These are phyloP conservation scores for Selene dorsalis DNA, from an alignment of 2,797 vertebrate species.

Conservation along the genomic window DNA sequence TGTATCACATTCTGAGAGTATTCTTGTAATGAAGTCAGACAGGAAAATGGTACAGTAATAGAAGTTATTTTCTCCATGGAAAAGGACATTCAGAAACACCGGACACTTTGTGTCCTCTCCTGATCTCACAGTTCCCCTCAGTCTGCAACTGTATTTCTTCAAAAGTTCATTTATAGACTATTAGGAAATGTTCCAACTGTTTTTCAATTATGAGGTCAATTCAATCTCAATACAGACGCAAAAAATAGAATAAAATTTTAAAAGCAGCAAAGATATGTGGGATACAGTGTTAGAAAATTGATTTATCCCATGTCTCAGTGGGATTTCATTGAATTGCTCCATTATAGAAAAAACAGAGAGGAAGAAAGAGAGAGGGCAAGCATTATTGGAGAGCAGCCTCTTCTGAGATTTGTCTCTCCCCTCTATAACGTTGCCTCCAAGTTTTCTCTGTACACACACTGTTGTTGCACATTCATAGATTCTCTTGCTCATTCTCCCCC, in stretches of 20 bases:
- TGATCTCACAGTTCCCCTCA: constrained; percentile 25
- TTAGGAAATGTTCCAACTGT: constrained; percentile 29
- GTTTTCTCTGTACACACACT: constrained; percentile 37
- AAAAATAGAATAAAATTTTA: constrained; percentile 29
- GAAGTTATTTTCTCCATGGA: constrained; percentile 14
- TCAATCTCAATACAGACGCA: constrained; percentile 22
- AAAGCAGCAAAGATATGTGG: constrained; percentile 49
- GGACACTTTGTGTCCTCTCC: constrained; percentile 24
- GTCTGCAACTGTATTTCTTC: not conserved
- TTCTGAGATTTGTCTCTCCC: constrained; percentile 48
- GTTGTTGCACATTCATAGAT: constrained; percentile 30
- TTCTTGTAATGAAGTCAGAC: constrained; percentile 19
- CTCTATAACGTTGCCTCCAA: constrained; percentile 28
- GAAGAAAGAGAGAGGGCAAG: constrained; percentile 26
- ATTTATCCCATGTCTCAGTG: constrained; percentile 65
- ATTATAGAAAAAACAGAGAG: constrained; percentile 57
- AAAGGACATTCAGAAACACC: constrained; percentile 23
- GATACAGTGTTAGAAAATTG: constrained; percentile 59
- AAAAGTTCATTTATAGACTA: constrained; percentile 19
- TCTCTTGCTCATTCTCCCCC: constrained; percentile 26
- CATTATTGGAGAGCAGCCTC: constrained; percentile 47
- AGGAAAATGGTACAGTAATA: not conserved
- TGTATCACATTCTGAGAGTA: constrained; percentile 34
- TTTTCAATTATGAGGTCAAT: constrained; percentile 52
- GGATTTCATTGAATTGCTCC: constrained; percentile 69